These are phyloP conservation scores for Parochlus steinenii DNA, from an alignment of 2,888 invertebrate species.

Conservation along the genomic window DNA sequence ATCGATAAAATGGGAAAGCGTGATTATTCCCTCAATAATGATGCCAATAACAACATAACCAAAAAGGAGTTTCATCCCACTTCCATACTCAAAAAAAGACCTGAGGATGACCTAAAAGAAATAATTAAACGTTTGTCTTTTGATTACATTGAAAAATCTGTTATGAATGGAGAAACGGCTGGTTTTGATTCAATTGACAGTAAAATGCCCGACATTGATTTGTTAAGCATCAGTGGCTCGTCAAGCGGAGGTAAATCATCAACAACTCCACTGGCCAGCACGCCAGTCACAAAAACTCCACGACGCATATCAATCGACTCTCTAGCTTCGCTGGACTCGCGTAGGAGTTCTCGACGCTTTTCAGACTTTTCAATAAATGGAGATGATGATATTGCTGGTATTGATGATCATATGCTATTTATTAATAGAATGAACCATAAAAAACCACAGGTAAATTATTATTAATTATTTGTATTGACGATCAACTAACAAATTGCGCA, in stretches of 20 bases:
- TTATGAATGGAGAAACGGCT: no score
- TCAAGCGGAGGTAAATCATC: slow-evolving; percentile 11
- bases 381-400: no score
- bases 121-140: slow-evolving; percentile 12
- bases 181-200: slow-evolving; percentile 9
- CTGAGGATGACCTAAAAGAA: slow-evolving; percentile 10
- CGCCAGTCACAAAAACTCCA: slow-evolving; percentile 6
- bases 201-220: slow-evolving; percentile 8
- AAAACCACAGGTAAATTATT: slow-evolving; percentile 3
- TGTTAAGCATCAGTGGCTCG: slow-evolving; percentile 11
- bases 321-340: slow-evolving; percentile 10
- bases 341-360: slow-evolving; percentile 12
- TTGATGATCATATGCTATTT: no score
- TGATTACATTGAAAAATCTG: slow-evolving; percentile 11
- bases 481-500: slow-evolving; percentile 13
- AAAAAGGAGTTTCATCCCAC: slow-evolving; percentile 11
- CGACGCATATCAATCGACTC: slow-evolving; percentile 16
- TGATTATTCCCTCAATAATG: slow-evolving; percentile 9
- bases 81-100: slow-evolving; percentile 10
- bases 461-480: neutral
- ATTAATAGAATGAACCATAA: slow-evolving; percentile 4
- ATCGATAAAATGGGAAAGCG: slow-evolving; percentile 6
- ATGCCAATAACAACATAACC: slow-evolving; percentile 1
- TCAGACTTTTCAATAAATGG: slow-evolving; percentile 9
- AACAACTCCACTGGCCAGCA: slow-evolving; percentile 4